phyloP scores from a whole-genome alignment of 2,888 invertebrate genomes.

The Cantharis rustica region DNA sequence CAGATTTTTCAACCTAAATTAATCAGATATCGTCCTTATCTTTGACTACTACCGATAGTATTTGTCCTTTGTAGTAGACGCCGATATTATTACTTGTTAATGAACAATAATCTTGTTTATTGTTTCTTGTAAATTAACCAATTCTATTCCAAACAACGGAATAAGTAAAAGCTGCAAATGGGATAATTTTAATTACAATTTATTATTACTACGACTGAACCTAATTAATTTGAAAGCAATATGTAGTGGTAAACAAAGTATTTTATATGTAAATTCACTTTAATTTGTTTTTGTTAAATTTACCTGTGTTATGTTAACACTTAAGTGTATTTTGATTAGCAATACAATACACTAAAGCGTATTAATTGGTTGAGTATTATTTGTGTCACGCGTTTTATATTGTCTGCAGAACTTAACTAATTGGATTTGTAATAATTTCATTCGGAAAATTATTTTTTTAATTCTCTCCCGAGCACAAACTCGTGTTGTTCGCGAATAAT shows the following conservation, averaged over 20 bases:
- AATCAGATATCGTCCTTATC: too few species aligned
- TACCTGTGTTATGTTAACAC: background rate
- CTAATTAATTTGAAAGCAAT: background rate
- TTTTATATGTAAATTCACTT: background rate
- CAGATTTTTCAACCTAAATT: too few species aligned
- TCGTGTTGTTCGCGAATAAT: too few species aligned
- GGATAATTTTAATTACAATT: background rate
- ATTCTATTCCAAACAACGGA: background rate
- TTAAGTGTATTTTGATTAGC: background rate
- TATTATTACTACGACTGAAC: background rate
- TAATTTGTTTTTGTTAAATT: background rate
- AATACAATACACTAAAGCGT: background rate
- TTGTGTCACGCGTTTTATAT: background rate
- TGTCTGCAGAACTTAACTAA: background rate
- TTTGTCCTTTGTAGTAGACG: background rate
- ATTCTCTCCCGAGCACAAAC: too few species aligned
- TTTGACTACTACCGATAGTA: background rate
- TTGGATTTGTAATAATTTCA: background rate
- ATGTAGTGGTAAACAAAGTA: background rate
- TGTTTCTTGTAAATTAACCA: background rate
- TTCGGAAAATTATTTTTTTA: too few species aligned
- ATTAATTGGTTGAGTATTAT: background rate
- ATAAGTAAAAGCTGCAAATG: background rate
- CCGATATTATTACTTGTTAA: background rate
- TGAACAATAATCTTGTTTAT: background rate